phyloP scores from a whole-genome alignment of 2,888 invertebrate genomes.

The Steromphala cineraria region DNA sequence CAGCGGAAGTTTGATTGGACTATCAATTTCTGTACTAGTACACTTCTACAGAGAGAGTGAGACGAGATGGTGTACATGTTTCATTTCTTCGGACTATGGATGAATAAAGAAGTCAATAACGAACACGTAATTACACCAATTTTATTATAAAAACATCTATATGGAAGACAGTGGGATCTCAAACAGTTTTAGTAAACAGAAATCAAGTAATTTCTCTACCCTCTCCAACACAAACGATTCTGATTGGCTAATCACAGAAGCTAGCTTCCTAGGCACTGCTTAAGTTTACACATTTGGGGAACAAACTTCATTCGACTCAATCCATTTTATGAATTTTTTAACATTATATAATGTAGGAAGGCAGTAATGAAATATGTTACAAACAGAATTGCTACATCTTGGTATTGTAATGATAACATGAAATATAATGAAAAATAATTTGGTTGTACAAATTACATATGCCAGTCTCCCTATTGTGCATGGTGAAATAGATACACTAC shows the following conservation, averaged over 20 bases:
- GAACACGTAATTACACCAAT: background rate
- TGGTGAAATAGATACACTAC: background rate
- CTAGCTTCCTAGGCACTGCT: slow-evolving; percentile 21
- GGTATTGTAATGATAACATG: background rate
- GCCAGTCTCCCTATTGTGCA: slow-evolving; percentile 14
- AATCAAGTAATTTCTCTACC: slow-evolving; percentile 4
- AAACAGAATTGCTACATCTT: slow-evolving; percentile 6
- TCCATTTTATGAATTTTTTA: slow-evolving; percentile 13
- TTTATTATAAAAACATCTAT: slow-evolving; percentile 16
- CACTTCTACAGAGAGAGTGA: no score
- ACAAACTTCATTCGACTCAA: background rate
- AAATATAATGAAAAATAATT: slow-evolving; percentile 5
- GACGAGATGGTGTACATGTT: no score
- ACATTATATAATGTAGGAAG: slow-evolving; percentile 10
- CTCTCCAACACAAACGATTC: slow-evolving; percentile 3
- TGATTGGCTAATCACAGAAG: slow-evolving; percentile 18
- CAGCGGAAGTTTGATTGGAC: no score
- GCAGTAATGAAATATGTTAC: slow-evolving; percentile 16
- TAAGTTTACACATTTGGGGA: background rate
- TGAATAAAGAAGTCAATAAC: no score
- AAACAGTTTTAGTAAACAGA: slow-evolving; percentile 18
- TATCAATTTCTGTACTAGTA: no score
- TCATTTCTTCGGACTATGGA: no score
- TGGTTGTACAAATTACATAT: background rate
- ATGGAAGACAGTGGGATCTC: slow-evolving; percentile 20